Evolutionary conservation across 2,113 vertebrate species (phyloP).

Genomic region (Elgaria multicarinata): DNA sequence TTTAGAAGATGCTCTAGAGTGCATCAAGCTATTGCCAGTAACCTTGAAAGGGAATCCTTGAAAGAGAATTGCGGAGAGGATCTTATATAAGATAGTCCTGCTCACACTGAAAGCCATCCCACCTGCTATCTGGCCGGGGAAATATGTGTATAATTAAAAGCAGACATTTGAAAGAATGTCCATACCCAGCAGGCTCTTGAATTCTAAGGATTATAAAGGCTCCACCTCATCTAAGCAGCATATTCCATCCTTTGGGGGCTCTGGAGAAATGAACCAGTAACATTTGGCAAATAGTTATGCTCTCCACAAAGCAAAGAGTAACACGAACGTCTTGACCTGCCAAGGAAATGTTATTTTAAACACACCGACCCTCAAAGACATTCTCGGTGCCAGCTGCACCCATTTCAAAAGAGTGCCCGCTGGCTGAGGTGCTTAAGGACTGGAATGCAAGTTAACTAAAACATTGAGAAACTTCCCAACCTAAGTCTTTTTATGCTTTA

Average conservation of each 20-base stretch:
- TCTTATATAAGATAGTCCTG: slow-evolving; percentile 51
- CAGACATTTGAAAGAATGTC: slow-evolving; percentile 66
- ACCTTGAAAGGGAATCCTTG: slow-evolving; percentile 31
- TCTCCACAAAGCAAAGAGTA: slow-evolving; percentile 59
- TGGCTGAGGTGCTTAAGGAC: neutral
- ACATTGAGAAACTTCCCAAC: slow-evolving; percentile 1
- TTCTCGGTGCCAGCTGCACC: neutral
- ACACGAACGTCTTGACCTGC: slow-evolving; percentile 36
- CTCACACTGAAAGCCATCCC: slow-evolving; percentile 59
- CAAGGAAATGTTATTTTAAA: slow-evolving; percentile 70
- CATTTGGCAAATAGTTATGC: slow-evolving; percentile 64
- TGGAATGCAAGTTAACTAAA: slow-evolving; percentile 34
- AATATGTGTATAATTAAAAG: slow-evolving; percentile 69
- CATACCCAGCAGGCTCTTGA: slow-evolving; percentile 53
- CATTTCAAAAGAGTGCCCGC: neutral
- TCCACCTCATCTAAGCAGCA: slow-evolving; percentile 54
- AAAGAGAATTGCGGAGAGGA: slow-evolving; percentile 44
- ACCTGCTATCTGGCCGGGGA: slow-evolving; percentile 65
- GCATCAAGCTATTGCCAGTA: neutral
- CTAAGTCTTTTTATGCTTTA: slow-evolving; percentile 54
- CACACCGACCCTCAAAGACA: neutral
- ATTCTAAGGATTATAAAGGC: slow-evolving; percentile 47
- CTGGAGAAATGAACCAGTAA: slow-evolving; percentile 62
- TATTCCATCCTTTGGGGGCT: slow-evolving; percentile 55
- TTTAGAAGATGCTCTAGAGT: neutral